Evolutionary conservation across 2,797 vertebrate species (phyloP).

Genomic region (Pogoniulus pusillus): DNA sequence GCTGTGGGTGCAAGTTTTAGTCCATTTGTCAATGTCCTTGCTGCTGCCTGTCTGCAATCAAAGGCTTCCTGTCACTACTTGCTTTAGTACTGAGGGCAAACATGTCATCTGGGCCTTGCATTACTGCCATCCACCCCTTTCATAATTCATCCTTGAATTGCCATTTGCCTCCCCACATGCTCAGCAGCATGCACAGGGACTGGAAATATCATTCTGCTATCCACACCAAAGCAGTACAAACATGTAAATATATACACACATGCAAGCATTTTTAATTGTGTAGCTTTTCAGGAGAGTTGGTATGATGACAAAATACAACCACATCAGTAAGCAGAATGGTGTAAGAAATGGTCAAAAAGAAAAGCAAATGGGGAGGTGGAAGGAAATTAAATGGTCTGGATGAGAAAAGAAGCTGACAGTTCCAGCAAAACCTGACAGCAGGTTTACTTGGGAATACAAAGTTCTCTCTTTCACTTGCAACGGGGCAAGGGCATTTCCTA

Average conservation of each 20-base stretch:
- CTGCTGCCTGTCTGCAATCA: slow-evolving; percentile 1
- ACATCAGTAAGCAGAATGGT: background rate
- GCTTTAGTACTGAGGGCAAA: background rate
- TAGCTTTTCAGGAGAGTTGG: background rate
- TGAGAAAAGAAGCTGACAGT: background rate
- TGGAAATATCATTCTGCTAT: background rate
- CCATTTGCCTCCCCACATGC: rapidly evolving
- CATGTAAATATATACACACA: background rate
- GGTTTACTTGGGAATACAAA: background rate
- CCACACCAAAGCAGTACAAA: slow-evolving; percentile 18
- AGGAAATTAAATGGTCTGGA: background rate
- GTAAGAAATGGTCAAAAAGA: background rate
- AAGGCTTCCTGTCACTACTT: background rate
- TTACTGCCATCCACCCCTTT: background rate
- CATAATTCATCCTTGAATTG: background rate
- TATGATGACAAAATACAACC: background rate
- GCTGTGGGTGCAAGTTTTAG: background rate
- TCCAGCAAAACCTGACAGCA: background rate
- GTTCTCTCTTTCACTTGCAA: background rate
- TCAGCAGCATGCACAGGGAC: background rate
- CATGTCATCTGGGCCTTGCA: background rate
- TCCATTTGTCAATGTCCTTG: slow-evolving; percentile 16
- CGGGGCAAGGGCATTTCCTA: background rate
- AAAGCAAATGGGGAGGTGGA: background rate
- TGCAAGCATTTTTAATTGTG: background rate